Evolutionary conservation across 1,140 invertebrate genomes (phyloP).

Genomic region (Anthonomus grandis): DNA sequence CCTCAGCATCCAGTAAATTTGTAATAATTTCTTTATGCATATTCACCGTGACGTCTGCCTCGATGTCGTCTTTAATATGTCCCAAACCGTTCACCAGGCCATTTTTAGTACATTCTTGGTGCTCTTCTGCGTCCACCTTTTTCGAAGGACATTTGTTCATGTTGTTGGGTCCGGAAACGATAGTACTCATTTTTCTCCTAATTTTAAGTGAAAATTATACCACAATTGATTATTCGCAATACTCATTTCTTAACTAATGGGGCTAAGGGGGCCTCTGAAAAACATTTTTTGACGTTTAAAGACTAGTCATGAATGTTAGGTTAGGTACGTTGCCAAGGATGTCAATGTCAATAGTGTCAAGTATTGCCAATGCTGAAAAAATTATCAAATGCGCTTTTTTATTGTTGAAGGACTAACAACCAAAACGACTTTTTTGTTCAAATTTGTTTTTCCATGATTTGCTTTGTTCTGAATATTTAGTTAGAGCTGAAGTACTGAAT

Average conservation of each 20-base stretch:
- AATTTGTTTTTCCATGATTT: too few species aligned
- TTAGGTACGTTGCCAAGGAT: too few species aligned
- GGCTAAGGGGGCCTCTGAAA: conserved; percentile 9
- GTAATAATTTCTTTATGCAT: conserved; percentile 7
- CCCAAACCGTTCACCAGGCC: conserved; percentile 38
- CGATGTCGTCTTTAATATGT: conserved; percentile 17
- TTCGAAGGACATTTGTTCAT: conserved; percentile 20
- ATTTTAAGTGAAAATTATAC: conserved; percentile 7
- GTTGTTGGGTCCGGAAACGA: conserved; percentile 11
- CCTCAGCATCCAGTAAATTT: conserved; percentile 15
- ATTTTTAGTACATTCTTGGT: conserved; percentile 32
- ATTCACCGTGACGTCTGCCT: conserved; percentile 8
- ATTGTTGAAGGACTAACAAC: too few species aligned
- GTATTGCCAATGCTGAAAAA: too few species aligned
- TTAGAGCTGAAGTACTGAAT: too few species aligned
- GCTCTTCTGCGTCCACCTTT: conserved; percentile 14
- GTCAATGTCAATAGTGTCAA: conserved; percentile 5
- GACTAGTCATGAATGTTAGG: conserved; percentile 4
- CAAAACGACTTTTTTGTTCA: too few species aligned
- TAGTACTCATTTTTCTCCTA: conserved; percentile 20
- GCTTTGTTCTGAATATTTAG: too few species aligned
- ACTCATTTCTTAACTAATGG: conserved; percentile 14
- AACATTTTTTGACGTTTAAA: conserved; percentile 15
- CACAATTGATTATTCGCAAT: neutral
- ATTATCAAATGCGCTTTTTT: too few species aligned